Base-by-base conservation (phyloP, 2,113 vertebrate species). In the Hyla sarda region DNA sequence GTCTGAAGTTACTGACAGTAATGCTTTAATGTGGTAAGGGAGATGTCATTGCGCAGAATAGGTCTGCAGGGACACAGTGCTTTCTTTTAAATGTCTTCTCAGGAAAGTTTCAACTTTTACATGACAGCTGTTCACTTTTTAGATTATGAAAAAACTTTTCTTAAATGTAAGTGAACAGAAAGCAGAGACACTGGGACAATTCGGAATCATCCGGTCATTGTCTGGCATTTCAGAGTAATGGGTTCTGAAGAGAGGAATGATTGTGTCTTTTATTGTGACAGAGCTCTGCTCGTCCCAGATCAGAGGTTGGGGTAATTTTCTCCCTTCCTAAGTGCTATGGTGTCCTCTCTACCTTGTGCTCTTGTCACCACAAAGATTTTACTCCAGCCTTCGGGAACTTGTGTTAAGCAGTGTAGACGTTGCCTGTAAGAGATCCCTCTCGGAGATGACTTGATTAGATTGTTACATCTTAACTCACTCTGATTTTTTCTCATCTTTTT, bases 401-500 rank as follows among this genome's bases (percentile, higher is more conserved):
- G 56, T 30, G 58, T 47, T 81, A 80, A 80, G 17, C 78, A 19
- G 23, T 65, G 58, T 65, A 28, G 78, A 65, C 78, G 34, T 16
- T 11, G 23, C 34, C 28, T 81, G 25, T 14, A 62, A 47, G 32
- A 47, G 41, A 81, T 81, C 56, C 78, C 56, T 81, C 60, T 81
- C 78, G 16, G 10, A 28, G 78, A n/a, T 2, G 25, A 41, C 78
- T 28, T 28, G 56, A 65, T 45, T 62, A 47, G 34, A 81, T 81
- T 54, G 75, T 81, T 81, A 65, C 56, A 65, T 81, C 52, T 47
- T 28, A 62, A 81, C 78, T 16, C 25, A 62, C 65, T 82, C 45
- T 19, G 45, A 34, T 67, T 67, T 60, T 67, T 69, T 82, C 80
- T 69, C 80, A 80, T 82, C 80, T 69, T 69, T 82, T 82, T 71